phyloP scores from a whole-genome alignment of 2,113 vertebrate species.

The Oncorhynchus kisutch region DNA sequence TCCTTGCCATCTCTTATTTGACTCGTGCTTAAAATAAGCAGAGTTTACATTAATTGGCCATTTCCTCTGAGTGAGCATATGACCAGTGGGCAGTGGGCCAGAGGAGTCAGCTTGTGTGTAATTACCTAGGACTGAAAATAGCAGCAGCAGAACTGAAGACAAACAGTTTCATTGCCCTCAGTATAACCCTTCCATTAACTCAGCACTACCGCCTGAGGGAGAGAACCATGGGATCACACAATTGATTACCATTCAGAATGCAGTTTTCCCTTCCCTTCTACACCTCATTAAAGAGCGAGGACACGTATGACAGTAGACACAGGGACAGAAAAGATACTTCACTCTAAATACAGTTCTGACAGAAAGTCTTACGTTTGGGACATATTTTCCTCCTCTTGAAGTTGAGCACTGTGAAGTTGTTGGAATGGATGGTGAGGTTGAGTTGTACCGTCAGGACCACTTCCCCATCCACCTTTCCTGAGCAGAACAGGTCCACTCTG shows the following conservation, averaged over 20 bases:
- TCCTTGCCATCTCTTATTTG: conserved; percentile 28
- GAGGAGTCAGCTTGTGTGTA: conserved; percentile 13
- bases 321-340: neutral
- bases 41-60: conserved; percentile 24
- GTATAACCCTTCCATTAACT: neutral
- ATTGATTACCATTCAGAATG: too few species aligned
- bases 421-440: conserved; percentile 87
- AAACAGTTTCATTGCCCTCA: conserved; percentile 3
- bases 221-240: neutral
- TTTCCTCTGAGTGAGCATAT: conserved; percentile 25
- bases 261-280: neutral
- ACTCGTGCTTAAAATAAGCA: conserved; percentile 50
- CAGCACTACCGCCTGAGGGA: neutral
- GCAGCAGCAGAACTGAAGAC: conserved; percentile 18
- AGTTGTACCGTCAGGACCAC: conserved; percentile 92
- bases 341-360: neutral
- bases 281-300: neutral
- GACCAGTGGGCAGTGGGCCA: conserved; percentile 24
- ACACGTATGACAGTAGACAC: too few species aligned
- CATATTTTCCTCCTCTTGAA: conserved; percentile 99
- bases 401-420: conserved; percentile 98
- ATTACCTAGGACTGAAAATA: conserved; percentile 47
- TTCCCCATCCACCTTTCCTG: conserved; percentile 90
- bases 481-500: conserved; percentile 90
- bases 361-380: conserved; percentile 84